Evolutionary conservation across 2,113 vertebrate species (phyloP).

Genomic region (Haemorhous mexicanus): DNA sequence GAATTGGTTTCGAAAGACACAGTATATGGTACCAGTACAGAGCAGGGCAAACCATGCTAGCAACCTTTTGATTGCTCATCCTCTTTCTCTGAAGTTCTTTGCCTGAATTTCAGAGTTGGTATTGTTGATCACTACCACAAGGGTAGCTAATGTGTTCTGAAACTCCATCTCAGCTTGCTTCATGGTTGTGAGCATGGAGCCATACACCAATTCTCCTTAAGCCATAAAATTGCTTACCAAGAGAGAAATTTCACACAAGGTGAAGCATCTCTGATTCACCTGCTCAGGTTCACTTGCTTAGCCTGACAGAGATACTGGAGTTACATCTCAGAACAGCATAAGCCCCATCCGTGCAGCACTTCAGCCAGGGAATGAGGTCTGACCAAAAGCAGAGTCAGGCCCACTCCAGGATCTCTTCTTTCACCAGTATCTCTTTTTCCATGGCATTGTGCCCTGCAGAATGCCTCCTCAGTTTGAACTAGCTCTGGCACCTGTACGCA

Average conservation of each 20-base stretch:
- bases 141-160: background rate
- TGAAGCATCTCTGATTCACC: background rate
- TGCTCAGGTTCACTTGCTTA: background rate
- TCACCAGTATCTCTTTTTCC: background rate
- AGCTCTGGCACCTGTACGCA: background rate
- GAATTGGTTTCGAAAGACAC: background rate
- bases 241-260: background rate
- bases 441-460: background rate
- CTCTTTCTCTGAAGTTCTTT: background rate
- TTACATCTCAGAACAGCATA: background rate
- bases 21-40: background rate
- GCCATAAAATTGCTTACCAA: background rate
- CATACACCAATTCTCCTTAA: background rate
- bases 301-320: background rate
- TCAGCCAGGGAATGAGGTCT: background rate
- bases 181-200: background rate
- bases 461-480: background rate
- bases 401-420: background rate
- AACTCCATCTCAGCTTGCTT: background rate
- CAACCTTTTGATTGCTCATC: background rate
- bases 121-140: background rate
- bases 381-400: background rate
- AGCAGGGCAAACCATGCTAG: background rate
- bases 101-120: background rate
- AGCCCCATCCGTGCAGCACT: background rate